Base-by-base conservation (phyloP, 2,888 invertebrate genomes). In the Drosophila pseudotalamancana region DNA sequence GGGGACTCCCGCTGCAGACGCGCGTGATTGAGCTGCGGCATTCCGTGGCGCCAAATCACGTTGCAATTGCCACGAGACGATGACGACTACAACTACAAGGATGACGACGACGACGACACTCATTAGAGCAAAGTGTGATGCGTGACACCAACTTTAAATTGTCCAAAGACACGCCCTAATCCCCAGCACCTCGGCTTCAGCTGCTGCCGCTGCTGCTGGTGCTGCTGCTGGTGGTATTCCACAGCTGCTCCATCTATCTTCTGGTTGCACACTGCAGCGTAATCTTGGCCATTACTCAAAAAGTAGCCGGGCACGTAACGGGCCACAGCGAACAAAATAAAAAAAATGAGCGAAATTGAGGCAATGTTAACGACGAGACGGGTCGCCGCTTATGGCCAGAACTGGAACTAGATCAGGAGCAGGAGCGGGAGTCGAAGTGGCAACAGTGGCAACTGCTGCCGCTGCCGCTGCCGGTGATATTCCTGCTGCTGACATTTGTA, bases 281-380 rank as follows among this genome's bases (percentile, higher is more conserved):
- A 81, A 84, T 81, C 84, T 81, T 81, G 62, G 75, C 80, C 84
- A 81, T 81, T 81, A 77, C 78, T 81, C 81, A 84, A 77, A 83
- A 75, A 81, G 72, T 65, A 80, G 81, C 81, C 54, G 63, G 63
- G 69, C 80, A 81, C 75, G 80, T 80, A 75, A 68, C 46, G 56
- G 42, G 48, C 50, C 64, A 54, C 60, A 48, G 54, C 57, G n/a
- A 49, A 63, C 40, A 57, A 35, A 42, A 34, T 18, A 27, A 54
- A 57, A 63, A 49, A 35, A 35, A 29, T n/a, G 21, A 49, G 37
- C 32, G 45, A 48, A 56, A 63, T 63, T 63, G 55, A 67, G 54
- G 62, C 63, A 60, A 65, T 74, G 62, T 43, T 60, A 73, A 62
- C 72, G 65, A 59, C n/a, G 63, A 45, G 40, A 49, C 34, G 55